phyloP scores from a whole-genome alignment of 2,888 invertebrate species.

The Orthonychiurus folsomi region DNA sequence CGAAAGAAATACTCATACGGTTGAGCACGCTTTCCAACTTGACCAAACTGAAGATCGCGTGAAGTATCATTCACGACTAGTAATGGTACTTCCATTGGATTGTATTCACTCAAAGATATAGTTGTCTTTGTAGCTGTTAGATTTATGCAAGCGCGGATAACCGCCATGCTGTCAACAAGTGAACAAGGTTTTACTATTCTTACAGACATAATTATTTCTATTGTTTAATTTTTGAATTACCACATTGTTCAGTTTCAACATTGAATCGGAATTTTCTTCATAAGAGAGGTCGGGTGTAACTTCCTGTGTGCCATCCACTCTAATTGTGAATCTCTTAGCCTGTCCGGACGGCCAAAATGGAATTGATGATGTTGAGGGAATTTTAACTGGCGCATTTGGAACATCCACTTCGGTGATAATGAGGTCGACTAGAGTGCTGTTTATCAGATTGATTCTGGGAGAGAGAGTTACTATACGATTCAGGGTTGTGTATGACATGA shows the following conservation, averaged over 20 bases:
- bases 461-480: not conserved
- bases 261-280: not conserved
- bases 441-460: not conserved
- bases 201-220: not conserved
- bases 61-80: not conserved
- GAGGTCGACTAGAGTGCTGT: not conserved
- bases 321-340: not conserved
- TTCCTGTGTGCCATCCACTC: not conserved
- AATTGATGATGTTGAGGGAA: not conserved
- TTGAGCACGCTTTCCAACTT: too few species aligned
- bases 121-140: not conserved
- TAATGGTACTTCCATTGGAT: not conserved
- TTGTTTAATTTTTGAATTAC: too few species aligned
- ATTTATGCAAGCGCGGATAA: not conserved
- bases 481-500: not conserved
- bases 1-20: too few species aligned
- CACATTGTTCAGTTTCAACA: not conserved
- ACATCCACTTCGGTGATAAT: not conserved
- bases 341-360: not conserved
- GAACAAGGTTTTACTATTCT: not conserved
- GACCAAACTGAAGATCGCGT: too few species aligned
- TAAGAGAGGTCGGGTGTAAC: not conserved
- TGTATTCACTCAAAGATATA: not conserved
- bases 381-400: not conserved
- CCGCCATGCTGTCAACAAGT: not conserved